These are phyloP conservation scores for Chloroceryle amazona DNA, from an alignment of 2,797 vertebrate species.

Conservation along the genomic window DNA sequence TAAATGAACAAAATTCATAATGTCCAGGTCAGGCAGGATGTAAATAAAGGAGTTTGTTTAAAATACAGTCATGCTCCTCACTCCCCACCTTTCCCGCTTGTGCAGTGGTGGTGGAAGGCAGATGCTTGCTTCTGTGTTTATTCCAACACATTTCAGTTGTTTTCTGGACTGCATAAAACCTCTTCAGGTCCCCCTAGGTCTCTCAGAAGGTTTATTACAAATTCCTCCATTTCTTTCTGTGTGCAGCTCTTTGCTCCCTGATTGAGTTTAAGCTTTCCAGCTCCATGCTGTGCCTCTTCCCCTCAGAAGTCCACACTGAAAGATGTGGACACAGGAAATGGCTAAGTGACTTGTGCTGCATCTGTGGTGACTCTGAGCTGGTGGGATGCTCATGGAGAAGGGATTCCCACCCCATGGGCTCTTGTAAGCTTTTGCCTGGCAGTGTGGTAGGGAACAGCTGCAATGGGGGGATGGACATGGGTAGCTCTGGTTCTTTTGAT, in stretches of 20 bases:
- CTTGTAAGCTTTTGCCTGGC: neutral
- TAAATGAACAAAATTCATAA: neutral
- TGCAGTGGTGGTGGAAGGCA: neutral
- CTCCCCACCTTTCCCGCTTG: neutral
- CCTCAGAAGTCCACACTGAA: neutral
- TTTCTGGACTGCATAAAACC: neutral
- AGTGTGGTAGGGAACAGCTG: neutral
- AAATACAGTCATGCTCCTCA: neutral
- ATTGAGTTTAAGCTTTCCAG: neutral
- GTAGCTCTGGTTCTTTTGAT: neutral
- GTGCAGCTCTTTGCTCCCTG: neutral
- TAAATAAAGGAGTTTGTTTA: neutral
- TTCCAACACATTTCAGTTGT: neutral
- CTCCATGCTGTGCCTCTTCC: neutral
- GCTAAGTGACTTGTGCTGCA: neutral
- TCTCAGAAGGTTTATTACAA: neutral
- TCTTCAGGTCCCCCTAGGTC: neutral
- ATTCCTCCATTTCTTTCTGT: neutral
- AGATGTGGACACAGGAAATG: fast-evolving
- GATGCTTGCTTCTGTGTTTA: neutral
- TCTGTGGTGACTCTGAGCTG: neutral
- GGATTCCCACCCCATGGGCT: neutral
- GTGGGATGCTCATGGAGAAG: neutral
- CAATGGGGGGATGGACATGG: neutral
- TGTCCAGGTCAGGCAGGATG: neutral